These are phyloP conservation scores for Acanthurus lineatus DNA, from an alignment of 2,797 vertebrate species.

Conservation along the genomic window DNA sequence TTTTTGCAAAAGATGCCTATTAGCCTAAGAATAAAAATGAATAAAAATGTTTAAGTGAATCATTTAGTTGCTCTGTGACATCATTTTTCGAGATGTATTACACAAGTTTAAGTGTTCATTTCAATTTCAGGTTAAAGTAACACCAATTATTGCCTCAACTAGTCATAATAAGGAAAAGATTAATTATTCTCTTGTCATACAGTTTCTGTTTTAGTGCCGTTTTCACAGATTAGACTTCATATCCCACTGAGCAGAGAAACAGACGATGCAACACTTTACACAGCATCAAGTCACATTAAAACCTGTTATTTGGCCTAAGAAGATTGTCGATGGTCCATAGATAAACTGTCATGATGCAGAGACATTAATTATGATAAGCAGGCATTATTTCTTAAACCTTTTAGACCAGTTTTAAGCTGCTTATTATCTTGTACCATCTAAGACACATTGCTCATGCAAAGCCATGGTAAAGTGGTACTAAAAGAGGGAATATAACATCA, in stretches of 20 bases:
- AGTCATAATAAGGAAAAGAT: neutral
- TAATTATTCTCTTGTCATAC: neutral
- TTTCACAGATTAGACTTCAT: conserved; percentile 13
- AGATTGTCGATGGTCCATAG: neutral
- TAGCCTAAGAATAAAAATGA: too few species aligned
- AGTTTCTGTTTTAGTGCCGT: conserved; percentile 8
- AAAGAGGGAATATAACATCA: neutral
- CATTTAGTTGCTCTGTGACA: neutral
- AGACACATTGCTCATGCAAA: neutral
- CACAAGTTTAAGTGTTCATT: neutral
- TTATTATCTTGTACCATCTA: neutral
- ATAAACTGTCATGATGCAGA: neutral
- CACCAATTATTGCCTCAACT: neutral
- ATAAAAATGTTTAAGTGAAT: neutral
- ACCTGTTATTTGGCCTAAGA: neutral
- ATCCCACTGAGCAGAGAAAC: neutral
- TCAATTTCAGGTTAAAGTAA: neutral
- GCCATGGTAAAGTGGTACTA: neutral
- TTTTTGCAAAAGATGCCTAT: neutral
- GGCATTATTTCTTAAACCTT: neutral
- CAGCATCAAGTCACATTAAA: neutral
- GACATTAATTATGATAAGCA: neutral
- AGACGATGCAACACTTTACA: neutral
- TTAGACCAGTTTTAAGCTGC: neutral
- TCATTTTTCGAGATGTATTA: neutral